A percentile compares a stretch with the other conserved stretches of the same genome.
Conservation (phyloP, 1,140 invertebrate genomes). For the Drosophila nebulosa region DNA sequence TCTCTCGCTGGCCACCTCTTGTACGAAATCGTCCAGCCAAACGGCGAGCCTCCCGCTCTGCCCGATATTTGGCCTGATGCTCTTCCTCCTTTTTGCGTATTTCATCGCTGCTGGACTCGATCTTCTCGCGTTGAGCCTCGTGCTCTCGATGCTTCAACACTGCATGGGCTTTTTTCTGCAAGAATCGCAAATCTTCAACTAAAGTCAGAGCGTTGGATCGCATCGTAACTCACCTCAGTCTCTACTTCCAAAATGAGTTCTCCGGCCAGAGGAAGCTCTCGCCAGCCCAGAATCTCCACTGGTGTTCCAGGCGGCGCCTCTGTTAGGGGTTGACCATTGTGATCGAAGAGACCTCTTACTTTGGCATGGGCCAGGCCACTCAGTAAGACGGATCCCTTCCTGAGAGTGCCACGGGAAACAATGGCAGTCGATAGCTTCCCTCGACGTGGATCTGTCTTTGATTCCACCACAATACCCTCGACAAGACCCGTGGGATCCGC, state of each 20-base stretch:
- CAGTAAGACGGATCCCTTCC: slow-evolving; percentile 90
- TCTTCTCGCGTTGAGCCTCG: slow-evolving; percentile 84
- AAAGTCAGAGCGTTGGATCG: neutral
- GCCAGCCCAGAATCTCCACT: slow-evolving; percentile 95
- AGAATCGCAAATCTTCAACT: neutral
- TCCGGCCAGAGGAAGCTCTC: slow-evolving; percentile 91
- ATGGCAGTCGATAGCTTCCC: slow-evolving; percentile 94
- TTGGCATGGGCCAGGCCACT: slow-evolving; percentile 92
- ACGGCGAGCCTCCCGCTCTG: slow-evolving; percentile 84
- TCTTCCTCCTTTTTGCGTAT: slow-evolving; percentile 87
- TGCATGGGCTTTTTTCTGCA: slow-evolving; percentile 86
- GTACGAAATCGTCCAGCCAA: slow-evolving; percentile 82
- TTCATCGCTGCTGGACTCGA: slow-evolving; percentile 83
- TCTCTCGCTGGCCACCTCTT: slow-evolving; percentile 83
- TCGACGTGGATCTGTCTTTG: slow-evolving; percentile 85
- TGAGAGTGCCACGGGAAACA: slow-evolving; percentile 94
- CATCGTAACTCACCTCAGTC: slow-evolving; percentile 83
- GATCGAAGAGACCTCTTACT: slow-evolving; percentile 92
- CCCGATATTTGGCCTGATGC: slow-evolving; percentile 87
- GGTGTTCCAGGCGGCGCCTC: slow-evolving; percentile 89
- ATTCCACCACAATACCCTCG: slow-evolving; percentile 95
- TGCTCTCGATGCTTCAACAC: slow-evolving; percentile 86
- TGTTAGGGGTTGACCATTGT: slow-evolving; percentile 86
- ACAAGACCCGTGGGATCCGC: slow-evolving; percentile 91
- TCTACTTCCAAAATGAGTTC: slow-evolving; percentile 92